Conservation (phyloP, 2,888 invertebrate species). For the Monochamus alternatus region DNA sequence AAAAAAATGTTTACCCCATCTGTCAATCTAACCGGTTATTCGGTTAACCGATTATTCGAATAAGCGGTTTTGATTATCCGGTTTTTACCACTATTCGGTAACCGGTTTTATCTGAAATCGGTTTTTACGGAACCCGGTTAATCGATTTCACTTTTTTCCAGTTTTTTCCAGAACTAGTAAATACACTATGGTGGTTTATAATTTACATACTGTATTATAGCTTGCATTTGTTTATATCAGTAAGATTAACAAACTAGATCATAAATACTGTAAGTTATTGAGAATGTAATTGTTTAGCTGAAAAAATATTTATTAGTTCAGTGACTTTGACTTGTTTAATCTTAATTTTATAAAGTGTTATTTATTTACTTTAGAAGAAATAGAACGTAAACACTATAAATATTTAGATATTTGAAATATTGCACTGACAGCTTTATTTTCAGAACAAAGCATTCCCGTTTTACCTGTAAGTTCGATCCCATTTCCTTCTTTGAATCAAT, state of each 20-base stretch:
- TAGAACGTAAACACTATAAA: not conserved
- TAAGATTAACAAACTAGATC: not conserved
- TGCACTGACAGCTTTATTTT: not conserved
- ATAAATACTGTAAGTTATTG: not conserved
- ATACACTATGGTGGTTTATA: no score
- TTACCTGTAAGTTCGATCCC: not conserved
- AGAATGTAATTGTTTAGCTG: not conserved
- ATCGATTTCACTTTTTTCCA: no score
- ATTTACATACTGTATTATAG: no score
- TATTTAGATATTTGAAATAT: not conserved
- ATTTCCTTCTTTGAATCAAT: not conserved
- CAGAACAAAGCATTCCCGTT: not conserved
- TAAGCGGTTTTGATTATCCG: no score
- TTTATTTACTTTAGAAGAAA: not conserved
- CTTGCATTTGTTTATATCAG: not conserved
- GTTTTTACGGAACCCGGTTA: no score
- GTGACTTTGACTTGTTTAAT: not conserved
- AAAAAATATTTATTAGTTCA: not conserved
- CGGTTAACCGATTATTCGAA: no score
- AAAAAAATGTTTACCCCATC: no score
- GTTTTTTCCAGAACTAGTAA: no score
- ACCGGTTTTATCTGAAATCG: no score
- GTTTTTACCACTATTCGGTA: no score
- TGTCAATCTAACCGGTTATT: no score
- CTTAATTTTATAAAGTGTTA: not conserved